Percentiles rank a stretch among this genome's conserved stretches.
Conservation (phyloP, 2,113 vertebrate genomes). For the Martes martes region DNA sequence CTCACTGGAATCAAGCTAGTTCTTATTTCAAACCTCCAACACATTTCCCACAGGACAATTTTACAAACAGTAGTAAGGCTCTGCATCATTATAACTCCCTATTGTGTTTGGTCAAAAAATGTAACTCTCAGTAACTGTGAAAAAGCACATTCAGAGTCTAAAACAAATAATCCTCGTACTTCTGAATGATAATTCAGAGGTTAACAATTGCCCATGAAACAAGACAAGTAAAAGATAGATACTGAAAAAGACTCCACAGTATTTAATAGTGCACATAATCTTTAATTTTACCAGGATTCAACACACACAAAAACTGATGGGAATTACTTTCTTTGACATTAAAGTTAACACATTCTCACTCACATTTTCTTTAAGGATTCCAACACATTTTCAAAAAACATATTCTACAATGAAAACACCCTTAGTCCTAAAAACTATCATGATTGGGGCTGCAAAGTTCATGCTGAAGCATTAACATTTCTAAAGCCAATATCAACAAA, state of each 20-base stretch:
- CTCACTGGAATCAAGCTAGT: not conserved
- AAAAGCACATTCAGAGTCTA: not conserved
- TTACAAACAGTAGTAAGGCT: not conserved
- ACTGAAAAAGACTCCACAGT: slow-evolving; percentile 1
- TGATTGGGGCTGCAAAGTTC: not conserved
- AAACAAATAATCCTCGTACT: slow-evolving; percentile 31
- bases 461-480: not conserved
- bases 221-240: slow-evolving; percentile 32
- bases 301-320: slow-evolving; percentile 3
- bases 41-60: not conserved
- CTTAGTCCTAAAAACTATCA: slow-evolving; percentile 46
- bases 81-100: not conserved
- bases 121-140: not conserved
- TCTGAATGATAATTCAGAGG: slow-evolving; percentile 27
- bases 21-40: not conserved
- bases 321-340: slow-evolving; percentile 12
- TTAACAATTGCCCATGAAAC: slow-evolving; percentile 22
- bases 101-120: slow-evolving; percentile 17
- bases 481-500: slow-evolving; percentile 34
- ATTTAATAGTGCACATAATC: not conserved
- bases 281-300: slow-evolving; percentile 28
- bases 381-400: not conserved
- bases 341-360: slow-evolving; percentile 9
- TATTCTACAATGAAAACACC: not conserved
- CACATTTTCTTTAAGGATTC: slow-evolving; percentile 30